A percentile compares a stretch with the other conserved stretches of the same genome.
Conservation (phyloP, 2,113 vertebrate genomes). For the Pseudonaja textilis region DNA sequence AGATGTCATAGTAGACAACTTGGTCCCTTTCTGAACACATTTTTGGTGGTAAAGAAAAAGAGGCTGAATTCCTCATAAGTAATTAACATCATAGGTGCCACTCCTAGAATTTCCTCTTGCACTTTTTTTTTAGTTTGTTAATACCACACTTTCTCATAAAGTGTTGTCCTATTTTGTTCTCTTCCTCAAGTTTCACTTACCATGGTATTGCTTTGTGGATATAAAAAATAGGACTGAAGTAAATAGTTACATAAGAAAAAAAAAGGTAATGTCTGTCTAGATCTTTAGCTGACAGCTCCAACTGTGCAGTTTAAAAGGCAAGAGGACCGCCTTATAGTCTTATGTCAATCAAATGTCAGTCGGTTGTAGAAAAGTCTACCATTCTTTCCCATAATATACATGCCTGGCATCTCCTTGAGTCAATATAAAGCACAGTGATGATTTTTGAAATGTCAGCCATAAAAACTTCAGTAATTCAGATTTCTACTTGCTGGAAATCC, state of each 20-base stretch:
- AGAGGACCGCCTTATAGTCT: constrained; percentile 21
- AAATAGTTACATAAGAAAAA: constrained; percentile 8
- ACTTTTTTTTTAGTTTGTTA: background rate
- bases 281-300: constrained; percentile 25
- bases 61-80: background rate
- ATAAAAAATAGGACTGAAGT: background rate
- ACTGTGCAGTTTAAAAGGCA: constrained; percentile 18
- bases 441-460: constrained; percentile 11
- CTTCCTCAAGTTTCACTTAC: background rate
- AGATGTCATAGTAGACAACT: background rate
- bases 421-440: background rate
- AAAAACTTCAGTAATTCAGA: constrained; percentile 8
- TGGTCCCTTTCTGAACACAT: background rate
- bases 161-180: background rate
- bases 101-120: background rate
- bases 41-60: background rate
- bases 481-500: background rate
- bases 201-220: background rate
- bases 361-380: constrained; percentile 27
- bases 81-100: background rate
- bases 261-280: background rate
- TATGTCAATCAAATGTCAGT: constrained; percentile 31
- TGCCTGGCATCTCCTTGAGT: background rate
- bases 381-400: background rate
- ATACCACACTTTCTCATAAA: background rate